These are phyloP conservation scores for Litoditis marina DNA, from an alignment of 2,888 invertebrate genomes.

Conservation along the genomic window DNA sequence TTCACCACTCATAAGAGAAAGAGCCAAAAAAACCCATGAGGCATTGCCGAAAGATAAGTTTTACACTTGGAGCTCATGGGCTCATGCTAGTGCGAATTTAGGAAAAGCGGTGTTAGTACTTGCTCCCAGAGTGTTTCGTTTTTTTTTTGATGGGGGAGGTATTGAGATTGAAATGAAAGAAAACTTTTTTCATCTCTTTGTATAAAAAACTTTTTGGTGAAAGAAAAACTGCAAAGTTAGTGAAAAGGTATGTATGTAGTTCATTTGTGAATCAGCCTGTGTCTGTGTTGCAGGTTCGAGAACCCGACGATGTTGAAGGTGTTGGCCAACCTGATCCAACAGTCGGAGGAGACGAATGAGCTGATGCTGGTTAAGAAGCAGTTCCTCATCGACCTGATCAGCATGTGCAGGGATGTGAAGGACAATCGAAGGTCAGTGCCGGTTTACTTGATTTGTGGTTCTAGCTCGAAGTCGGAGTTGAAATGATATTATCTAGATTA, in stretches of 20 bases:
- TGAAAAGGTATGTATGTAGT: too few species aligned
- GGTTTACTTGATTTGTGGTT: background rate
- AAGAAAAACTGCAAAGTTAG: background rate
- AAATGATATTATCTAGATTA: background rate
- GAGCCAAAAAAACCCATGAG: too few species aligned
- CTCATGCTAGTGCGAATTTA: too few species aligned
- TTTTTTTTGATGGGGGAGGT: constrained; percentile 65
- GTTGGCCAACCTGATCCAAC: constrained; percentile 89
- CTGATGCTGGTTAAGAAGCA: constrained; percentile 84
- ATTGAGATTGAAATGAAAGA: too few species aligned
- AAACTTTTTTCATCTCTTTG: constrained; percentile 68
- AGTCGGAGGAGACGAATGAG: constrained; percentile 89
- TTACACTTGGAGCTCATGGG: too few species aligned
- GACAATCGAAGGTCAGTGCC: constrained; percentile 83
- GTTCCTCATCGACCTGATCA: constrained; percentile 96
- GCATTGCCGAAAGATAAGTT: too few species aligned
- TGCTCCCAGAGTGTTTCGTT: too few species aligned
- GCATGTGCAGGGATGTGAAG: constrained; percentile 90
- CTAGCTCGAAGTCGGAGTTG: background rate
- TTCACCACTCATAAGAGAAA: too few species aligned
- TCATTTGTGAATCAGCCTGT: too few species aligned
- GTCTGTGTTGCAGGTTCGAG: constrained; percentile 57
- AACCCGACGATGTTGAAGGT: constrained; percentile 92
- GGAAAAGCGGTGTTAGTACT: background rate
- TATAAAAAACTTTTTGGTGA: background rate